Percentiles rank a stretch among this genome's conserved stretches.
These are phyloP conservation scores for Crypturellus tataupa DNA, from an alignment of 2,797 vertebrate genomes.

Conservation along the genomic window DNA sequence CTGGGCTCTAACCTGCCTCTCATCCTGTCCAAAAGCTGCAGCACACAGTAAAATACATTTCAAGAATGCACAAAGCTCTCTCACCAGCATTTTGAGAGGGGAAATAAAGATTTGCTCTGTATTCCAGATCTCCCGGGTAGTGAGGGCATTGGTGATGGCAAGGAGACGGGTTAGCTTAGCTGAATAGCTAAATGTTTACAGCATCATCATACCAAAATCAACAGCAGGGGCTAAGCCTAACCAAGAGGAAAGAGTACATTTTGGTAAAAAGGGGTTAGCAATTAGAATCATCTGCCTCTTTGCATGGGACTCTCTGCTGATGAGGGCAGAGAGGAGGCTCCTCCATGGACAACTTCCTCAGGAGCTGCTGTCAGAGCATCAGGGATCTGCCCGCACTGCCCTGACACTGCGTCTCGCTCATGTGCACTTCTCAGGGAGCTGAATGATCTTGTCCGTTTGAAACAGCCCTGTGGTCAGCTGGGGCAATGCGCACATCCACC, in stretches of 20 bases:
- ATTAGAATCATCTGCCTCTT: not conserved
- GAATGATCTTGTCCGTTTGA: not conserved
- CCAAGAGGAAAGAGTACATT: not conserved
- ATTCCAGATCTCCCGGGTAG: not conserved
- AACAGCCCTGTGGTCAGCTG: not conserved
- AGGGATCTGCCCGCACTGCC: not conserved
- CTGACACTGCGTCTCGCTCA: not conserved
- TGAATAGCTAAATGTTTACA: not conserved
- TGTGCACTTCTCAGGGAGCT: not conserved
- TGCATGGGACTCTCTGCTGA: not conserved
- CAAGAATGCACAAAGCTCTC: not conserved
- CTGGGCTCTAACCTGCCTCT: not conserved
- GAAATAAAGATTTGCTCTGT: not conserved
- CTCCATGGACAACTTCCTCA: not conserved
- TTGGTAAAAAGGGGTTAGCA: not conserved
- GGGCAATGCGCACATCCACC: not conserved
- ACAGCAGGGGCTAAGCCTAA: not conserved
- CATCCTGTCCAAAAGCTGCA: not conserved
- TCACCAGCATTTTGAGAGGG: not conserved
- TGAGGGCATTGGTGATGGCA: not conserved
- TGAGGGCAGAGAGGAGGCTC: not conserved
- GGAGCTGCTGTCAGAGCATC: not conserved
- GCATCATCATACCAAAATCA: not conserved
- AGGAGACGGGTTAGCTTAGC: not conserved
- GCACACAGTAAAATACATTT: not conserved